phyloP scores from a whole-genome alignment of 30 jellyfish, hydroid and myxozoan genomes.

The Rhopilema esculentum region DNA sequence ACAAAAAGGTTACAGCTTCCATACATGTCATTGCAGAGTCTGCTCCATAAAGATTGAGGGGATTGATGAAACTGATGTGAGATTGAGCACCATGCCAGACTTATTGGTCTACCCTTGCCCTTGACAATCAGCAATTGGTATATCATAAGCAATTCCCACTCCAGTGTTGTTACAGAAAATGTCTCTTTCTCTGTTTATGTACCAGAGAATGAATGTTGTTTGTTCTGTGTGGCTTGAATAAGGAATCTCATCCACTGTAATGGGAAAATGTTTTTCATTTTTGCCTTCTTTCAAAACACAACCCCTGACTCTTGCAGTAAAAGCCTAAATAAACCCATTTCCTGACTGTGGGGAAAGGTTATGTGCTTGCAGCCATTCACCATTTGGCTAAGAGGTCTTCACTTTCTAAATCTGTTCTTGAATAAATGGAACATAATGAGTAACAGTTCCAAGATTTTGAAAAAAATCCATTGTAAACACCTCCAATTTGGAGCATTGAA shows the following conservation, averaged over 20 bases:
- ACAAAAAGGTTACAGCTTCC: constrained; percentile 58
- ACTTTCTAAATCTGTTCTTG: constrained; percentile 17
- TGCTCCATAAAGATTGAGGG: constrained; percentile 67
- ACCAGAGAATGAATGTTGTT: constrained; percentile 10
- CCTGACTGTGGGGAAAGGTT: constrained; percentile 10
- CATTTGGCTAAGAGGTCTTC: neutral
- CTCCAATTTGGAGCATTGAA: constrained; percentile 48
- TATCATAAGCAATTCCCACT: constrained; percentile 53
- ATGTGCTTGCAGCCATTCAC: constrained; percentile 12
- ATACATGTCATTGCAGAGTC: constrained; percentile 72
- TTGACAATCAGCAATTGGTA: constrained; percentile 68
- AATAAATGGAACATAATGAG: constrained; percentile 42
- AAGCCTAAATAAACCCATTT: neutral
- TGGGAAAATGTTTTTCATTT: constrained; percentile 43
- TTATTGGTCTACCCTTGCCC: constrained; percentile 76
- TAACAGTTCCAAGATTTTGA: constrained; percentile 54
- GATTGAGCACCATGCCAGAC: constrained; percentile 79
- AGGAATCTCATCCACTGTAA: constrained; percentile 30
- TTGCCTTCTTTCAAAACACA: constrained; percentile 33
- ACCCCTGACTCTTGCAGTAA: constrained; percentile 7
- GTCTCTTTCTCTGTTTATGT: constrained; percentile 43
- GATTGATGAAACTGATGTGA: constrained; percentile 54
- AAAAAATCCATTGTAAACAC: no score
- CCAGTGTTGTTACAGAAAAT: constrained; percentile 62
- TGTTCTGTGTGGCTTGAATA: constrained; percentile 61